phyloP scores from a whole-genome alignment of 2,113 vertebrate species.

The Laticauda laticaudata region DNA sequence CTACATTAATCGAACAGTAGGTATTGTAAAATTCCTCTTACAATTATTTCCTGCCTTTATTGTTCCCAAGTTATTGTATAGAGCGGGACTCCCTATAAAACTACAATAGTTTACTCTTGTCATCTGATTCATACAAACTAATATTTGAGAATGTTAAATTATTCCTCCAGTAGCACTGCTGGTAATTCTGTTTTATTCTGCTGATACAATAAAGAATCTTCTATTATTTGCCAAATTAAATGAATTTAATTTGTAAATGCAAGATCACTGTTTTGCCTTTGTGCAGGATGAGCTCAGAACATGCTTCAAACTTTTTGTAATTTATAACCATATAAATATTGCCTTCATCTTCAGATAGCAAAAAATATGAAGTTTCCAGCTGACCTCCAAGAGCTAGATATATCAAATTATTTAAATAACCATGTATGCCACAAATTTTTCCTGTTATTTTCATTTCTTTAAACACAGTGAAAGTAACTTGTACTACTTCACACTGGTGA shows the following conservation, averaged over 20 bases:
- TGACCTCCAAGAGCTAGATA: conserved; percentile 10
- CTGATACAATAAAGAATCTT: background rate
- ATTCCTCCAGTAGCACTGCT: background rate
- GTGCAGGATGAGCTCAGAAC: background rate
- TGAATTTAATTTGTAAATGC: background rate
- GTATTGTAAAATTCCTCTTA: background rate
- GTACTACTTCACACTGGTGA: background rate
- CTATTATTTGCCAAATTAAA: background rate
- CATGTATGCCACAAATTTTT: conserved; percentile 14
- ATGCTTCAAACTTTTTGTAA: background rate
- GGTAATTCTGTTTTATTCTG: no score
- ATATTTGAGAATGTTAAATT: background rate
- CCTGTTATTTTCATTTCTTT: background rate
- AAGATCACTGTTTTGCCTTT: background rate
- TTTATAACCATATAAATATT: background rate
- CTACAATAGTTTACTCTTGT: background rate
- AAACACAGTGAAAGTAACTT: background rate
- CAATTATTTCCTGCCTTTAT: background rate
- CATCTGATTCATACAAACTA: background rate
- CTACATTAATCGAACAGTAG: background rate
- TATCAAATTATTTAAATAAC: conserved; percentile 34
- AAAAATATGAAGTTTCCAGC: background rate
- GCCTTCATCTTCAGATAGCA: background rate
- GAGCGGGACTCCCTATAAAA: background rate
- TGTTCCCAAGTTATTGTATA: background rate